phyloP scores from a whole-genome alignment of 1,140 invertebrate species.

The Drosophila trapezifrons region DNA sequence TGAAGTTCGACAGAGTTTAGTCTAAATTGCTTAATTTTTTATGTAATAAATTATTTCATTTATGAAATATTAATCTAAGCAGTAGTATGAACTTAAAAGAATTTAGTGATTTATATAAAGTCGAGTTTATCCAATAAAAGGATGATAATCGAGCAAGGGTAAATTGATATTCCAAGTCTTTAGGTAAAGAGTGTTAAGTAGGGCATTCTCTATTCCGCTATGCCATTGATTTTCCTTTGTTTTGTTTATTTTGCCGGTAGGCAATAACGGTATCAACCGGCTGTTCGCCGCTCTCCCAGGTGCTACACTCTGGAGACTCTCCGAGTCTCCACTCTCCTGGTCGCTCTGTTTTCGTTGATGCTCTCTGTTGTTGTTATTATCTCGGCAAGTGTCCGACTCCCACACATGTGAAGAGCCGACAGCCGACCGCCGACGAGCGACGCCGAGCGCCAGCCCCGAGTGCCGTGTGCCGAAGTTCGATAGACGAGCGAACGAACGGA shows the following conservation, averaged over 20 bases:
- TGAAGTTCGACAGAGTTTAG: too few relatives aligned
- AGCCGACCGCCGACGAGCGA: constrained; percentile 18
- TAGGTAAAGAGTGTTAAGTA: too few relatives aligned
- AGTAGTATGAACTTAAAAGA: too few relatives aligned
- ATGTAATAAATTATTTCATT: too few relatives aligned
- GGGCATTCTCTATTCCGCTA: neutral
- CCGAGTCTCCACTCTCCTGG: constrained; percentile 41
- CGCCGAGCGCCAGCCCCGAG: constrained; percentile 3
- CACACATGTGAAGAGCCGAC: constrained; percentile 23
- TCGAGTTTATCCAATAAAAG: too few relatives aligned
- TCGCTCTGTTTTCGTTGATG: constrained; percentile 49
- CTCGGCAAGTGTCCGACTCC: constrained; percentile 56
- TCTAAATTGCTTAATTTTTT: too few relatives aligned
- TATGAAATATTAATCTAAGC: too few relatives aligned
- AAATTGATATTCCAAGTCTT: too few relatives aligned
- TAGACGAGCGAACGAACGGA: constrained; percentile 44
- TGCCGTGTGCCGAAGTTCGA: constrained; percentile 17
- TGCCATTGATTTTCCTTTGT: neutral
- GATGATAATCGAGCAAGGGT: too few relatives aligned
- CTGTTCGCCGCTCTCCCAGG: constrained; percentile 41
- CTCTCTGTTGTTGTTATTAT: constrained; percentile 82
- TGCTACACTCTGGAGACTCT: constrained; percentile 5
- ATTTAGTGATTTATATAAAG: too few relatives aligned
- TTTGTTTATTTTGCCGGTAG: constrained; percentile 64
- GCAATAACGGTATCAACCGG: constrained; percentile 61